phyloP scores from a whole-genome alignment of 37 sponge, comb jelly and placozoan species.

The Hexactinellida sp. region DNA sequence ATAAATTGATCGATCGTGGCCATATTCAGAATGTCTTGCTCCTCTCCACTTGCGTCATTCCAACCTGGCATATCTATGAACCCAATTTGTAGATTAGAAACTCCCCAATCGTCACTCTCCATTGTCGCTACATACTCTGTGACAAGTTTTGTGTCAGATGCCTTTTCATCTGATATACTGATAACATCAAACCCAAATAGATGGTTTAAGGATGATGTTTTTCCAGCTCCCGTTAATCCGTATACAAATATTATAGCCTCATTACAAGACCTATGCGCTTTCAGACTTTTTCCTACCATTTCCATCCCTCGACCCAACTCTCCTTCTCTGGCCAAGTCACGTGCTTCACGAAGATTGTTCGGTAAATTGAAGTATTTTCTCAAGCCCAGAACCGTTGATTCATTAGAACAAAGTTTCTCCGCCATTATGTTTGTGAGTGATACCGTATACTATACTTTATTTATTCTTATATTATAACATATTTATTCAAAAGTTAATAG shows the following conservation, averaged over 20 bases:
- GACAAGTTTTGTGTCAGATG: neutral
- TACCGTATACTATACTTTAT: too few species aligned
- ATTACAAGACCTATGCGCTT: neutral
- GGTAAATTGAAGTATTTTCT: neutral
- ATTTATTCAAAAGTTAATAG: too few species aligned
- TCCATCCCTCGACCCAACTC: neutral
- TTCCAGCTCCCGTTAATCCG: constrained; percentile 5
- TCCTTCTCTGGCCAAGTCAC: neutral
- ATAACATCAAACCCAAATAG: neutral
- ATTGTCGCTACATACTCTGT: constrained; percentile 14
- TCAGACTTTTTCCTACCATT: neutral
- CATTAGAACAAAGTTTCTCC: too few species aligned
- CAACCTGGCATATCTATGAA: constrained; percentile 17
- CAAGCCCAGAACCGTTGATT: too few species aligned
- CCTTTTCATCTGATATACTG: neutral
- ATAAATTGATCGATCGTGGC: neutral
- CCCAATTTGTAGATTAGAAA: too few species aligned
- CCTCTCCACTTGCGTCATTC: neutral
- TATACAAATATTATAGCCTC: neutral
- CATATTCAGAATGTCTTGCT: neutral
- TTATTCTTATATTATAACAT: too few species aligned
- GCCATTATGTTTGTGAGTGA: too few species aligned
- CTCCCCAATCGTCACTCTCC: neutral
- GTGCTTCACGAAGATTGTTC: neutral
- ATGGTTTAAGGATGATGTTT: neutral